Base-by-base conservation (phyloP, 1,140 invertebrate species). In the Rhynchophorus ferrugineus region DNA sequence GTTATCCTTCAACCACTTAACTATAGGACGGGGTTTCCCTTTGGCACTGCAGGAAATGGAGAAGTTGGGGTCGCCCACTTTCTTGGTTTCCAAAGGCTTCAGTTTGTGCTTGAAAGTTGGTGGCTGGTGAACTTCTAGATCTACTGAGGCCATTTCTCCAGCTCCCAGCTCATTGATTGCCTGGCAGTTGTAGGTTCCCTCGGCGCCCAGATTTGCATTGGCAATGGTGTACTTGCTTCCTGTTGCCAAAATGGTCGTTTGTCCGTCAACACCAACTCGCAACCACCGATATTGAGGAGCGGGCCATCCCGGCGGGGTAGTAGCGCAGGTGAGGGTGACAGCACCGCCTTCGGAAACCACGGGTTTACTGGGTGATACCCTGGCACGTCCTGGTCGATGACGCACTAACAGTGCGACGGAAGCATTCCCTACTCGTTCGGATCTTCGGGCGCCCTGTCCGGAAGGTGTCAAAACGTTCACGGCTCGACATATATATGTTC, bases 201-300 rank as follows among this genome's bases (percentile, higher is more conserved):
- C 91, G 61, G 85, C 88, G 8, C 80, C 82, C 14, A 91, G 71
- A 61, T 89, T 83, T 0, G 88, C 89, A 17, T 83, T 83, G 1
- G 83, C 78, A 59, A 95, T 93, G 21, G 87, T 88, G 63, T 91
- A 92, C 56, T 85, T 85, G 0, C 82, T 78, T 0, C 88, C 87
- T n/a, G 81, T 80, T 1, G 81, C 82, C 1, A 87, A 71, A 5
- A 83, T 80, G 5, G 77, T 78, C 3, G 76, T 71, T 43, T 76
- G 80, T 5, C 71, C 76, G 19, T 71, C 76, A 13, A 75, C 78
- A 3, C 82, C 79, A n/a, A 77, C 77, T 39, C 83, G 80, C 76
- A 90, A 92, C 91, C 91, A 93, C 36, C 86, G 77, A 66, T 88
- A 95, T 50, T 88, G 82, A 0, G 91, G 89, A 18, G 83, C 81